A percentile compares a stretch with the other conserved stretches of the same genome.
These are phyloP conservation scores for Catocala nupta DNA, from an alignment of 2,888 invertebrate genomes.

Conservation along the genomic window DNA sequence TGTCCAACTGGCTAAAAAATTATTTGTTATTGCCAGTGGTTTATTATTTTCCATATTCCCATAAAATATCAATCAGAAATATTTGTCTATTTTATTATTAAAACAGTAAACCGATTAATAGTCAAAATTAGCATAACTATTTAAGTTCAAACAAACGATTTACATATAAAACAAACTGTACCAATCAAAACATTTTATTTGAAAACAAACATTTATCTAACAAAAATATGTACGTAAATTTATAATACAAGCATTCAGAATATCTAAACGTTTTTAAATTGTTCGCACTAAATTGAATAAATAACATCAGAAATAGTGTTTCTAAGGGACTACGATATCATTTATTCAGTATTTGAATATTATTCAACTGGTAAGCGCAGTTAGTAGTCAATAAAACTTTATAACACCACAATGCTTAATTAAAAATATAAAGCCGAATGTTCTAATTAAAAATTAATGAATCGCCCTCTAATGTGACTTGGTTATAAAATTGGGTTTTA, in stretches of 20 bases:
- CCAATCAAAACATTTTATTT: constrained; percentile 23
- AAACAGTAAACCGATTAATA: too few species aligned
- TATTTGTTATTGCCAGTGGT: too few species aligned
- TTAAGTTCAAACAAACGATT: neutral
- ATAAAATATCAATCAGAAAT: too few species aligned
- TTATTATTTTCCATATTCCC: too few species aligned
- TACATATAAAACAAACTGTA: constrained; percentile 4
- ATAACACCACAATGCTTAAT: constrained; percentile 56
- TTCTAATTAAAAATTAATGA: constrained; percentile 56
- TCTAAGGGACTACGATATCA: constrained; percentile 29
- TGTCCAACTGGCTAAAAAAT: too few species aligned
- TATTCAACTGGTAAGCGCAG: constrained; percentile 31
- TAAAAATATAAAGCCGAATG: constrained; percentile 51
- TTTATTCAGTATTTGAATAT: constrained; percentile 36
- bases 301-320: constrained; percentile 35
- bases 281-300: constrained; percentile 31
- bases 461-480: constrained; percentile 40
- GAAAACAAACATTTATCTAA: constrained; percentile 5
- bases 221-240: neutral
- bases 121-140: neutral
- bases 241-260: constrained; percentile 14
- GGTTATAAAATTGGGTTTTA: constrained; percentile 49
- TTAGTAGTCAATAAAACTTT: constrained; percentile 49
- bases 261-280: constrained; percentile 34
- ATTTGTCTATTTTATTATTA: too few species aligned